phyloP scores from a whole-genome alignment of 2,113 vertebrate genomes.

The Tupaia chinensis region DNA sequence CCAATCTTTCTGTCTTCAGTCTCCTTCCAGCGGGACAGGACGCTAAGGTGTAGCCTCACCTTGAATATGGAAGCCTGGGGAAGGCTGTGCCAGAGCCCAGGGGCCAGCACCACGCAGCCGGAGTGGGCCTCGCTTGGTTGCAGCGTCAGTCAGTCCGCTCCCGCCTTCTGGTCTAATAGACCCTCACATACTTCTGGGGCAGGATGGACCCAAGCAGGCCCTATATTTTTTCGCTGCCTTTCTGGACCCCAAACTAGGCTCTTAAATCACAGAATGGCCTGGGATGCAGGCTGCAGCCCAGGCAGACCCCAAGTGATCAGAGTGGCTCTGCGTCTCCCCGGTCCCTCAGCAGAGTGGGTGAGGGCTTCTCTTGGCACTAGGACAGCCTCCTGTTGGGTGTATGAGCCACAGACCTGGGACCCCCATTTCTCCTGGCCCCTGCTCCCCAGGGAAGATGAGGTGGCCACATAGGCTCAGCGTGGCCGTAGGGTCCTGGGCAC shows the following conservation, averaged over 20 bases:
- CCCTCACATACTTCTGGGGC: neutral
- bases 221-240: neutral
- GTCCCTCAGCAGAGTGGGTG: neutral
- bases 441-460: accelerated
- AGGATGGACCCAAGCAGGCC: neutral
- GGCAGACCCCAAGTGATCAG: no score
- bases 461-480: accelerated
- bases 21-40: neutral
- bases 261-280: neutral
- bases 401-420: neutral
- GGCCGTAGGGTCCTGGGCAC: accelerated
- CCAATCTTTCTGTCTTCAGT: neutral
- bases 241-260: neutral
- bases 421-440: neutral
- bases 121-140: no score
- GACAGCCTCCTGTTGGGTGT: neutral
- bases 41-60: neutral
- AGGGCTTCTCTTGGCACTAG: neutral
- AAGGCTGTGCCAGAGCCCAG: neutral
- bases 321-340: no score
- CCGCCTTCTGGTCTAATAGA: neutral
- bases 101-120: no score
- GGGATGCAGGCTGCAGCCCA: neutral
- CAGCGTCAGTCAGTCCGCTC: neutral
- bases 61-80: neutral